Evolutionary conservation across 2,113 vertebrate species (phyloP).

Genomic region (Diglossa brunneiventris): DNA sequence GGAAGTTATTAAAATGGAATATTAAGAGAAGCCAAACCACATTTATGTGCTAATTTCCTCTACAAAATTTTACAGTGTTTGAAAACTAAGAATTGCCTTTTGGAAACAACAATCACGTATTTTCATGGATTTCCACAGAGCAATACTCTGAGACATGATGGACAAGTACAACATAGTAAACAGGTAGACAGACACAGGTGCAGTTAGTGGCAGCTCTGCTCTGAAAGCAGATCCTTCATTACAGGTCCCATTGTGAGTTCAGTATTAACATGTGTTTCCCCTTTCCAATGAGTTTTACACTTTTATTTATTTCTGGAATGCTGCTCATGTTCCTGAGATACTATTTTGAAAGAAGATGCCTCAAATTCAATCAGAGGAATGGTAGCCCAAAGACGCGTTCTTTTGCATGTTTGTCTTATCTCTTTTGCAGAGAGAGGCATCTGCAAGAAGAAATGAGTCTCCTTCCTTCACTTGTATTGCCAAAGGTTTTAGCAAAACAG

Average conservation of each 20-base stretch:
- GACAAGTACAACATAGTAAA: neutral
- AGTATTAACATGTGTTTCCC: rapidly evolving
- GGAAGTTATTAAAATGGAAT: constrained; percentile 15
- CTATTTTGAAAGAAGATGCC: neutral
- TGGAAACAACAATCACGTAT: neutral
- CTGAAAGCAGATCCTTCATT: neutral
- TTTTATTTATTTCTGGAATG: neutral
- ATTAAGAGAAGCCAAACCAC: neutral
- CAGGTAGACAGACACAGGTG: neutral
- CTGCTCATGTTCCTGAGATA: neutral
- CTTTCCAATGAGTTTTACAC: neutral
- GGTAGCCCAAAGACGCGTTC: neutral
- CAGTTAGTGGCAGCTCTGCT: neutral
- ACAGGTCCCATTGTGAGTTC: neutral
- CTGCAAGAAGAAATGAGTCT: neutral
- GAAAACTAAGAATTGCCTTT: neutral
- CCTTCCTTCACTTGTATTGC: neutral
- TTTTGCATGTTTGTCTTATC: neutral
- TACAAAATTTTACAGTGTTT: neutral
- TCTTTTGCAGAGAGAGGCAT: neutral
- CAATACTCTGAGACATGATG: neutral
- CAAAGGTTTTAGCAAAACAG: neutral
- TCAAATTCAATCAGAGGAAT: neutral
- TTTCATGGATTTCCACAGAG: neutral
- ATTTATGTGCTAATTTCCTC: constrained; percentile 11